Percentiles rank a stretch among this genome's conserved stretches.
Conservation (phyloP, 2,113 vertebrate genomes). For the Saimiri boliviensis region DNA sequence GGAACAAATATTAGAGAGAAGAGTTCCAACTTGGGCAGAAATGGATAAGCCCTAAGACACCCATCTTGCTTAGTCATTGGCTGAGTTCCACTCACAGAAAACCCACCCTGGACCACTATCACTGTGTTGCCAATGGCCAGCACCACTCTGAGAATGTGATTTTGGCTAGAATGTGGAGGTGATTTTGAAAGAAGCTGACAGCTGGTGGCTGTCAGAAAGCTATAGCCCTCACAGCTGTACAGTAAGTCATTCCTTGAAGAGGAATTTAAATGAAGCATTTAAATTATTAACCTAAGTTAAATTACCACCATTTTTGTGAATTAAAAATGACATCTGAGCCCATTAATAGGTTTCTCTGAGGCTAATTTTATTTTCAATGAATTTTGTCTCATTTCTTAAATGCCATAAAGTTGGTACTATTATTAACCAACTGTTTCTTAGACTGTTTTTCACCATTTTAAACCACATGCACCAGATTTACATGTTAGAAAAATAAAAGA, state of each 20-base stretch:
- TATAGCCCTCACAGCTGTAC: not conserved
- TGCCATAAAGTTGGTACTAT: not conserved
- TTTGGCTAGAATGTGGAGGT: not conserved
- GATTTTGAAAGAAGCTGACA: not conserved
- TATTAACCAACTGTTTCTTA: not conserved
- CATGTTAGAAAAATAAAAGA: not conserved
- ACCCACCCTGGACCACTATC: accelerated
- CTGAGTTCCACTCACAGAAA: not conserved
- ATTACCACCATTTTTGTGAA: not conserved
- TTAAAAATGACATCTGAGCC: not conserved
- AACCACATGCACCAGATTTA: not conserved
- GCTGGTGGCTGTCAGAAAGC: not conserved
- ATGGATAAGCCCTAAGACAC: accelerated
- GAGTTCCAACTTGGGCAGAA: not conserved
- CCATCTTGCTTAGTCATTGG: not conserved
- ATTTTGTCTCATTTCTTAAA: not conserved
- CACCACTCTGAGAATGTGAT: not conserved
- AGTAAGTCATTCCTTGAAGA: not conserved
- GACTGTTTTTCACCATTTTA: not conserved
- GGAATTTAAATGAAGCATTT: not conserved
- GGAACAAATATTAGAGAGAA: not conserved
- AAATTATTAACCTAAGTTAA: not conserved
- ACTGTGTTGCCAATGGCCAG: not conserved
- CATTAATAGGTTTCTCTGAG: not conserved
- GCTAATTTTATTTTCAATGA: not conserved